A percentile compares a stretch with the other conserved stretches of the same genome.
These are phyloP conservation scores for Platichthys stellatus DNA, from an alignment of 2,113 vertebrate genomes.

Conservation along the genomic window DNA sequence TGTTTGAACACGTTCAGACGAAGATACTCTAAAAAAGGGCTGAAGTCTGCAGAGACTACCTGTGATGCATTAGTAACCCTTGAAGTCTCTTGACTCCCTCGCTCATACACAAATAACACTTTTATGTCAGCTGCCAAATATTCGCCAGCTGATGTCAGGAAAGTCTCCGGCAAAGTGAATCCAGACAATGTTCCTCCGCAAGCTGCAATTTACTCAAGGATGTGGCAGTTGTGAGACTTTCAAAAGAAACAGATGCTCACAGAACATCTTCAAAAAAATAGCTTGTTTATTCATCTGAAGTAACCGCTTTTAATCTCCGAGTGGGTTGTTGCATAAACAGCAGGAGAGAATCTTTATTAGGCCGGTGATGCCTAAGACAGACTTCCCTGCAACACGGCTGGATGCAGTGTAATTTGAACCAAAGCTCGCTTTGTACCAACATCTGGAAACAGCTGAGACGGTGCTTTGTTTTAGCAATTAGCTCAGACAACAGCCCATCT, in stretches of 20 bases:
- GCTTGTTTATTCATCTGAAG: slow-evolving; percentile 26
- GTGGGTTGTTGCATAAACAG: slow-evolving; percentile 39
- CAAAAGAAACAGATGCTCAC: slow-evolving; percentile 38
- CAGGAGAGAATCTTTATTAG: slow-evolving; percentile 26
- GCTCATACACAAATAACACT: not conserved
- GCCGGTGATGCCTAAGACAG: slow-evolving; percentile 22
- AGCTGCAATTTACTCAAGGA: slow-evolving; percentile 37
- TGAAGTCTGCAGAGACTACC: not conserved
- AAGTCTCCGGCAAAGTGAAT: slow-evolving; percentile 29
- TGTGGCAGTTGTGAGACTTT: slow-evolving; percentile 39
- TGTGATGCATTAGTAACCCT: slow-evolving; percentile 28
- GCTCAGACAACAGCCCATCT: not conserved
- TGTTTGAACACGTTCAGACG: slow-evolving; percentile 25
- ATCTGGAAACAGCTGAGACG: not conserved
- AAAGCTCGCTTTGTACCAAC: not conserved
- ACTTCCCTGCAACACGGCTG: not conserved
- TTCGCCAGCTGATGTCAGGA: slow-evolving; percentile 16
- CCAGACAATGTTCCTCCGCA: slow-evolving; percentile 30
- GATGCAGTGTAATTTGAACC: not conserved
- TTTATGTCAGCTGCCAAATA: not conserved
- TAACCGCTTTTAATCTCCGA: slow-evolving; percentile 33
- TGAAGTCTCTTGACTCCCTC: slow-evolving; percentile 22
- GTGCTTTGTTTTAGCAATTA: not conserved
- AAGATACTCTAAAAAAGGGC: slow-evolving; percentile 1
- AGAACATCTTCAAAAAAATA: slow-evolving; percentile 37